Evolutionary conservation across 2,113 vertebrate genomes (phyloP).

Genomic region (Coryphaenoides rupestris): DNA sequence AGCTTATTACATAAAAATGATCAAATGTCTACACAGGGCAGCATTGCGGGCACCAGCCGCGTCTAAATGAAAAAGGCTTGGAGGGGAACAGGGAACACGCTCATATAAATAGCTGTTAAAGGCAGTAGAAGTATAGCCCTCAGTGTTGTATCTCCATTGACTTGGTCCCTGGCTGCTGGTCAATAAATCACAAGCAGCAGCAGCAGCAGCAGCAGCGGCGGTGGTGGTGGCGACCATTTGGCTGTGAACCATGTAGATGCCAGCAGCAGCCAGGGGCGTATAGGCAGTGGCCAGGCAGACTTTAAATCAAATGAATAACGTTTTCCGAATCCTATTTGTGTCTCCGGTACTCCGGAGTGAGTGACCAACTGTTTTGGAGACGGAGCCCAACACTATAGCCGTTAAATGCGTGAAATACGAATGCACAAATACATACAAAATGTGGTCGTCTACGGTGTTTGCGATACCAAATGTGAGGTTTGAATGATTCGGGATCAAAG

Average conservation of each 20-base stretch:
- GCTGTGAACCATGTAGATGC: constrained; percentile 22
- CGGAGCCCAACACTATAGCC: constrained; percentile 4
- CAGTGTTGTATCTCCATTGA: not conserved
- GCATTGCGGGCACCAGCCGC: not conserved
- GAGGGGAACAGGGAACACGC: constrained; percentile 13
- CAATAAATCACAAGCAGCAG: constrained; percentile 18
- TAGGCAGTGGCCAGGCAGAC: not conserved
- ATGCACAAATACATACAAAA: not conserved
- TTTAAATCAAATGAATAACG: constrained; percentile 19
- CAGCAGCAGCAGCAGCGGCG: too few relatives aligned
- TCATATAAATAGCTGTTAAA: constrained; percentile 15
- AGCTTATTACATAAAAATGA: constrained; percentile 17
- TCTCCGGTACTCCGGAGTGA: constrained; percentile 12
- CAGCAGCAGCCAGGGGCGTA: constrained; percentile 13
- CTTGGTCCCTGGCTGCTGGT: not conserved
- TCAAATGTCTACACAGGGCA: constrained; percentile 16
- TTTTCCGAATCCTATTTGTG: constrained; percentile 24
- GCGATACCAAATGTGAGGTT: constrained; percentile 14
- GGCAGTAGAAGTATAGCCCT: not conserved
- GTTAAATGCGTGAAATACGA: not conserved
- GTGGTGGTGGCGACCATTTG: constrained; percentile 1
- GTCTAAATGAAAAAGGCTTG: constrained; percentile 3
- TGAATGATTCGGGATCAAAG: too few relatives aligned
- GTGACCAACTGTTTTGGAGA: constrained; percentile 13
- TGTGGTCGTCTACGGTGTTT: not conserved